Base-by-base conservation (phyloP, 2,888 invertebrate species). In the Harmothoe impar region DNA sequence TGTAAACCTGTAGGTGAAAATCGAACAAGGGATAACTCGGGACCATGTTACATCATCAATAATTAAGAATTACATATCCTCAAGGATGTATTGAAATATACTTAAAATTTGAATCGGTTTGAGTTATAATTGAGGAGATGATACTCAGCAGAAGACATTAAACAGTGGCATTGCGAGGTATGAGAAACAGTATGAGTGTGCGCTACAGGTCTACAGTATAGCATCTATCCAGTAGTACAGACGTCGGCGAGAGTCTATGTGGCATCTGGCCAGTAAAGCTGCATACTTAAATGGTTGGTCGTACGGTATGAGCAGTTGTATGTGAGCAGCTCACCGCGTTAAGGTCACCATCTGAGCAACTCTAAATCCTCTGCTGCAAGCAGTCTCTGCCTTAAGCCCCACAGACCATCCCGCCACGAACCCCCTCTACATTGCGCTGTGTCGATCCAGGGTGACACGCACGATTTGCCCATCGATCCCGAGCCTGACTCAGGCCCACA, bases 391-490 rank as follows among this genome's bases (percentile, higher is more conserved):
- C 3, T 15, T 62, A 20, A n/a, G 62, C 62, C 20, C 20, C n/a
- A 33, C 35, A 33, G 81, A 33, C 62, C 62, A 15, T 33, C 35
- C 81, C 0, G 81, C 81, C 81, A 17, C 81, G 7, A 62, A n/a
- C 23, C 62, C 12, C 3, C 62, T 25, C 72, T 15, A 29, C 25
- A 29, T 17, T 25, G 72, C 29, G 29, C 72, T 15, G 72, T 25
- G 72, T 72, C 72, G 72, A 72, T 72, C 72, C 72, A 72, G 77
- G 15, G 81, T 81, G 81, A 81, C 81, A 81, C 81, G 81, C 81
- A 81, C 81, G 81, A 43, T 33, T 81, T 81, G 81, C 81, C 81
- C 81, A 81, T 81, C 81, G 81, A 81, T 81, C 43, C 23, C 81
- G 20, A 33, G 35, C 35, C 81, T 23, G 35, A 43, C 33, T 81